Conservation (phyloP, 1,140 invertebrate genomes). For the Leptoteleia sp. region DNA sequence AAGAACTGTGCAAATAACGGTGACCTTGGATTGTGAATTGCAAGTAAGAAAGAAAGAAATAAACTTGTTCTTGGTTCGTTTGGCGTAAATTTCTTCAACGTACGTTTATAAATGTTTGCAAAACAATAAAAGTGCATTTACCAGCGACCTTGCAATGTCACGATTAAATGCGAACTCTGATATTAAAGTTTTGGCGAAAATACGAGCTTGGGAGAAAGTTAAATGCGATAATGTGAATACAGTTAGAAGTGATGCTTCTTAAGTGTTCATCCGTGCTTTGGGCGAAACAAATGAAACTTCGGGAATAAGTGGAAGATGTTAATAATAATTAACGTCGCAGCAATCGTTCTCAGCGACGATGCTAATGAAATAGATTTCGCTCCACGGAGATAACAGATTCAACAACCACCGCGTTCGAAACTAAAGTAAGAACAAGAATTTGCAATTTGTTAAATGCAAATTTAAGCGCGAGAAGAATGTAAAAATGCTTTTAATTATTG, state of each 20-base stretch:
- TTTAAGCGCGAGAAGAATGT: too few relatives aligned
- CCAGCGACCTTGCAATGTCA: not conserved
- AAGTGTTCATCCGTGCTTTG: slow-evolving; percentile 39
- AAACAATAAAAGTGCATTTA: not conserved
- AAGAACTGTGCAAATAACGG: not conserved
- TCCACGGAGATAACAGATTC: not conserved
- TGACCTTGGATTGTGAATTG: slow-evolving; percentile 1
- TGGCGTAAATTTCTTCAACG: too few relatives aligned
- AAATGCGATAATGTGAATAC: slow-evolving; percentile 14
- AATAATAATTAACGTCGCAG: slow-evolving; percentile 41
- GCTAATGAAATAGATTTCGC: slow-evolving; percentile 12
- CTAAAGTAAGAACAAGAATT: not conserved
- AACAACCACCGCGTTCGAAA: not conserved
- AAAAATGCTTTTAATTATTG: too few relatives aligned
- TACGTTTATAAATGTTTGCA: too few relatives aligned
- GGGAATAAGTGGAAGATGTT: slow-evolving; percentile 17
- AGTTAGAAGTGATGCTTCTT: slow-evolving; percentile 3
- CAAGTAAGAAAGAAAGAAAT: not conserved
- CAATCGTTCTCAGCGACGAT: not conserved
- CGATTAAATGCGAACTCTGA: not conserved
- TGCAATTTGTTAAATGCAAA: too few relatives aligned
- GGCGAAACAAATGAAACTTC: slow-evolving; percentile 32
- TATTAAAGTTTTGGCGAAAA: slow-evolving; percentile 19
- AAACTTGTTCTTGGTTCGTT: not conserved
- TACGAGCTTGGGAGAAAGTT: not conserved